These are phyloP conservation scores for Tinamus major DNA, from an alignment of 2,797 vertebrate species.

Conservation along the genomic window DNA sequence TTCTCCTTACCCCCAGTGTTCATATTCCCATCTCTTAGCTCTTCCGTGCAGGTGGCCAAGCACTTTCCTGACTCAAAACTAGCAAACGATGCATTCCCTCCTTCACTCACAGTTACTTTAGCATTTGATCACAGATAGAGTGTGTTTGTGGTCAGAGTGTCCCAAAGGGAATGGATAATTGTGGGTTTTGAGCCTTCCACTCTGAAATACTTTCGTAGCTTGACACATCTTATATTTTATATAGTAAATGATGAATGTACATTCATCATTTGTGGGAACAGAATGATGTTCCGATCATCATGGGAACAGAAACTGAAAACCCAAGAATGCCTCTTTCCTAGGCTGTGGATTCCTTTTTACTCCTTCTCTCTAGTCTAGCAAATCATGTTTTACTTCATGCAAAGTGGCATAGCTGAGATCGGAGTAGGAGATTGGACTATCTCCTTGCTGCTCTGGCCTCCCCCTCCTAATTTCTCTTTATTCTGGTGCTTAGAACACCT, in stretches of 20 bases:
- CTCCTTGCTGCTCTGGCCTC: not conserved
- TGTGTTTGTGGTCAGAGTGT: accelerated
- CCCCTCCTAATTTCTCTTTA: not conserved
- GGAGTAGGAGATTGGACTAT: not conserved
- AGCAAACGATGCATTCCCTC: not conserved
- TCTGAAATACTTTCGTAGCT: not conserved
- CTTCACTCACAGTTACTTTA: not conserved
- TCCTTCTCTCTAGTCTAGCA: not conserved
- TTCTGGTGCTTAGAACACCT: not conserved
- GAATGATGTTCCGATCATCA: too few species aligned
- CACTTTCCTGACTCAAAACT: not conserved
- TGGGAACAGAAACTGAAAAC: not conserved
- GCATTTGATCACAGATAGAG: not conserved
- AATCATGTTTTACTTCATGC: not conserved
- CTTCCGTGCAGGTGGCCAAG: accelerated
- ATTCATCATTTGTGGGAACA: too few species aligned
- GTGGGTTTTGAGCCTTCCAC: not conserved
- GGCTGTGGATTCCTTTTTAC: not conserved
- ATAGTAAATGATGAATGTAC: not conserved
- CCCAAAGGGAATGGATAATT: not conserved
- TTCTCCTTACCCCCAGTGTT: accelerated
- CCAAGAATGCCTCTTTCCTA: not conserved
- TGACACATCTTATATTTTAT: not conserved
- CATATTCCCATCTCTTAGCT: not conserved
- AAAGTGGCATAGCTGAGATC: too few species aligned